phyloP scores from a whole-genome alignment of 2,797 vertebrate species.

The Parambassis ranga region DNA sequence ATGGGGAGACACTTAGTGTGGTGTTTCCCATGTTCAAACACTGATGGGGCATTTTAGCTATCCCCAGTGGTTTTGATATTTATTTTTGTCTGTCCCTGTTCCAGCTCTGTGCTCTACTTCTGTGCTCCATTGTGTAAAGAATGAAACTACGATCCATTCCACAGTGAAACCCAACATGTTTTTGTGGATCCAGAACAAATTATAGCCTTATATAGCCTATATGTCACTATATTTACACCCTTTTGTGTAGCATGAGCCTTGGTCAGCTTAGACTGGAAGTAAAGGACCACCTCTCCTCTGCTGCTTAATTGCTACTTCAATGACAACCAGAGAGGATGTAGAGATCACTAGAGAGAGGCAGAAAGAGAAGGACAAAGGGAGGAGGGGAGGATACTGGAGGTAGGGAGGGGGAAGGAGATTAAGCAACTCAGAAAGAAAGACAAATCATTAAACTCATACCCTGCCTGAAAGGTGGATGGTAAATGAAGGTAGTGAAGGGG shows the following conservation, averaged over 20 bases:
- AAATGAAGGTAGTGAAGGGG: slow-evolving; percentile 48
- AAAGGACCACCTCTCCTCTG: too few species aligned
- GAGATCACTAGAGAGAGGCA: not conserved
- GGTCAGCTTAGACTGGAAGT: too few species aligned
- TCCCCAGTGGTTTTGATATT: not conserved
- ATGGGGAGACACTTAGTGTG: not conserved
- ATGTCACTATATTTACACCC: too few species aligned
- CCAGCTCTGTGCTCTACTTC: not conserved
- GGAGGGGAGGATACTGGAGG: slow-evolving; percentile 11
- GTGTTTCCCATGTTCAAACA: slow-evolving; percentile 1
- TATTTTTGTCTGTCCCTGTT: not conserved
- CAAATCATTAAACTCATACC: slow-evolving; percentile 47
- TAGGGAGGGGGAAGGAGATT: slow-evolving; percentile 27
- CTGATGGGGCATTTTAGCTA: not conserved
- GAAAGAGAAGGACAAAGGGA: slow-evolving; percentile 26
- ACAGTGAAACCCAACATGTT: too few species aligned
- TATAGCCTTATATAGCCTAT: too few species aligned
- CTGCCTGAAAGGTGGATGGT: slow-evolving; percentile 20
- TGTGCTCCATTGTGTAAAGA: not conserved
- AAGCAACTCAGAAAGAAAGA: slow-evolving; percentile 37
- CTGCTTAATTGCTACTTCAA: not conserved
- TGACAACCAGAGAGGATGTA: too few species aligned
- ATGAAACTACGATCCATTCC: not conserved
- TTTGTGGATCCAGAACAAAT: too few species aligned
- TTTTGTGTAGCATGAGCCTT: too few species aligned